Evolutionary conservation across 2,113 vertebrate genomes (phyloP).

Genomic region (Albula glossodonta): DNA sequence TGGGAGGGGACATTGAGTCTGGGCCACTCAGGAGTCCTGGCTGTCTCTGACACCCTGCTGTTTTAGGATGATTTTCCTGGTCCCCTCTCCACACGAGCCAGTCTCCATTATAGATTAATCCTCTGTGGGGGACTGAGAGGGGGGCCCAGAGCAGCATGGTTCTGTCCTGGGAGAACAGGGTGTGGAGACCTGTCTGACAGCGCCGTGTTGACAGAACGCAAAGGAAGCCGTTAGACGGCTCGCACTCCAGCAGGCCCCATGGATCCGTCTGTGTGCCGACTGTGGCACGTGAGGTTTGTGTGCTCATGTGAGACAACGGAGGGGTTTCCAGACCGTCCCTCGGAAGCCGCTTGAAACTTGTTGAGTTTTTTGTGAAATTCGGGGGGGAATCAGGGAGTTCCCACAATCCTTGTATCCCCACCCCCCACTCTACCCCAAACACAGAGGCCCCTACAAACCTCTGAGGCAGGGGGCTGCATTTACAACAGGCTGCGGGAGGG

Average conservation of each 20-base stretch:
- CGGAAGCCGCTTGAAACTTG: not conserved
- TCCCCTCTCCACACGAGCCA: too few relatives aligned
- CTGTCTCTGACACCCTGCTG: too few relatives aligned
- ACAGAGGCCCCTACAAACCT: not conserved
- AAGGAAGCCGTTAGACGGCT: not conserved
- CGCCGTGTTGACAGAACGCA: not conserved
- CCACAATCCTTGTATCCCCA: not conserved
- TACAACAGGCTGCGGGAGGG: not conserved
- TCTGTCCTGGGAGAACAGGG: not conserved
- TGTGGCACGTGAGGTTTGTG: not conserved
- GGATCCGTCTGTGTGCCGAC: not conserved
- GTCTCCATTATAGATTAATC: too few relatives aligned
- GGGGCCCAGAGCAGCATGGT: not conserved
- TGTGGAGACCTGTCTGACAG: not conserved
- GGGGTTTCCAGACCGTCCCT: not conserved
- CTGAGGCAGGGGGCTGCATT: not conserved
- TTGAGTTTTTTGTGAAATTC: not conserved
- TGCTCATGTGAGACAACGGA: not conserved
- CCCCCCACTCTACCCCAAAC: not conserved
- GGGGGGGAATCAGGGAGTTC: not conserved
- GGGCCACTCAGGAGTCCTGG: too few relatives aligned
- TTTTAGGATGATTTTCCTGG: too few relatives aligned
- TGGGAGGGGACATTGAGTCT: too few relatives aligned
- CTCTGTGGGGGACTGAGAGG: too few relatives aligned
- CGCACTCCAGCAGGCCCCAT: not conserved